These are phyloP conservation scores for Chloebia gouldiae DNA, from an alignment of 2,113 vertebrate species.

Conservation along the genomic window DNA sequence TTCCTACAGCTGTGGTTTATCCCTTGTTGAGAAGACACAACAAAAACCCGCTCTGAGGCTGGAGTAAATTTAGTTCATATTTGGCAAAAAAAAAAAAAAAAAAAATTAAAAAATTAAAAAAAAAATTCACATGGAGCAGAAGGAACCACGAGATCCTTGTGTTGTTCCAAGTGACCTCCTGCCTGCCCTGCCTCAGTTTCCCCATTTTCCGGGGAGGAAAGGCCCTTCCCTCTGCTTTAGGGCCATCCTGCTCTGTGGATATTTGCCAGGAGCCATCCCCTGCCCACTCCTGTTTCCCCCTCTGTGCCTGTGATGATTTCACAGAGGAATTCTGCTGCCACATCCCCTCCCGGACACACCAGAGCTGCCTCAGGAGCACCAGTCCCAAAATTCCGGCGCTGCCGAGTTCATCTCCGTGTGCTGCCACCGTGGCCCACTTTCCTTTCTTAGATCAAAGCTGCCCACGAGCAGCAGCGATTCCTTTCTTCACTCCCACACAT, in stretches of 20 bases:
- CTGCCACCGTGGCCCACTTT: neutral
- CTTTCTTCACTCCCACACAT: neutral
- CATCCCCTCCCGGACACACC: neutral
- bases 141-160: neutral
- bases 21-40: neutral
- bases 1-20: neutral
- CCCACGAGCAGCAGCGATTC: neutral
- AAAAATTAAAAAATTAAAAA: too few species aligned
- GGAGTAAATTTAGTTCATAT: neutral
- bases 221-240: neutral
- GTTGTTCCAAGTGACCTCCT: neutral
- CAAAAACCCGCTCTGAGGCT: accelerated
- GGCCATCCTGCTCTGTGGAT: neutral
- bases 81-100: neutral
- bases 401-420: accelerated
- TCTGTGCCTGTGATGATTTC: neutral
- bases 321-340: neutral
- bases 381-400: neutral
- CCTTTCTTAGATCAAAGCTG: neutral
- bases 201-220: neutral
- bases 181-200: neutral
- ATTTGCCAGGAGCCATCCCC: neutral
- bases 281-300: neutral
- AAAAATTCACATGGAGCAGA: neutral
- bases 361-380: neutral